These are phyloP conservation scores for Sphaeridia pumilis DNA, from an alignment of 2,888 invertebrate genomes.

Conservation along the genomic window DNA sequence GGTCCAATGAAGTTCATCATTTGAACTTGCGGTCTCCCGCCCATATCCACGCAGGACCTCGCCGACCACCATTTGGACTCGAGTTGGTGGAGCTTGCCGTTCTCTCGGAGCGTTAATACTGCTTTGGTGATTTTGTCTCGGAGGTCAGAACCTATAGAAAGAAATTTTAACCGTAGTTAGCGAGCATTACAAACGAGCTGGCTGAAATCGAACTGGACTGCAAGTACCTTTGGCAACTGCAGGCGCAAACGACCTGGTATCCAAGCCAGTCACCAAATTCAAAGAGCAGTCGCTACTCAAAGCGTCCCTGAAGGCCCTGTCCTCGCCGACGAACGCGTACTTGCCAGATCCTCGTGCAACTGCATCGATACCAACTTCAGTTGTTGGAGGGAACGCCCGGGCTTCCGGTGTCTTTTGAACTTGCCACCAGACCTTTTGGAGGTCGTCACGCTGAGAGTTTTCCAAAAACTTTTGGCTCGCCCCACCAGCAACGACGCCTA, in stretches of 20 bases:
- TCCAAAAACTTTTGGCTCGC: constrained; percentile 29
- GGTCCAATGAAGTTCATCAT: constrained; percentile 33
- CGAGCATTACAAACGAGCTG: neutral
- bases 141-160: constrained; percentile 22
- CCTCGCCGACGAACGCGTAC: constrained; percentile 31
- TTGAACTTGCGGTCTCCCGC: constrained; percentile 28
- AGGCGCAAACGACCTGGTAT: constrained; percentile 24
- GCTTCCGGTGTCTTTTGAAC: constrained; percentile 22
- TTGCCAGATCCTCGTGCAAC: constrained; percentile 25
- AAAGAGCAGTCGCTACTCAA: constrained; percentile 27
- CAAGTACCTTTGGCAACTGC: constrained; percentile 29
- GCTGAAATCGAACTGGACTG: neutral
- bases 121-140: constrained; percentile 32
- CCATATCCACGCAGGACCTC: constrained; percentile 18
- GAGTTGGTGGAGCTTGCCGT: constrained; percentile 29
- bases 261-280: constrained; percentile 24
- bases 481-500: constrained; percentile 30
- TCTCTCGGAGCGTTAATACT: constrained; percentile 28
- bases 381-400: constrained; percentile 17
- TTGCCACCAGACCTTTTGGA: constrained; percentile 35
- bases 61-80: constrained; percentile 33
- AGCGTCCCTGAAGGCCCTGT: constrained; percentile 28
- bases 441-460: constrained; percentile 29
- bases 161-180: neutral
- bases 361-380: constrained; percentile 22